phyloP scores from a whole-genome alignment of 2,113 vertebrate genomes.

The Caretta caretta region DNA sequence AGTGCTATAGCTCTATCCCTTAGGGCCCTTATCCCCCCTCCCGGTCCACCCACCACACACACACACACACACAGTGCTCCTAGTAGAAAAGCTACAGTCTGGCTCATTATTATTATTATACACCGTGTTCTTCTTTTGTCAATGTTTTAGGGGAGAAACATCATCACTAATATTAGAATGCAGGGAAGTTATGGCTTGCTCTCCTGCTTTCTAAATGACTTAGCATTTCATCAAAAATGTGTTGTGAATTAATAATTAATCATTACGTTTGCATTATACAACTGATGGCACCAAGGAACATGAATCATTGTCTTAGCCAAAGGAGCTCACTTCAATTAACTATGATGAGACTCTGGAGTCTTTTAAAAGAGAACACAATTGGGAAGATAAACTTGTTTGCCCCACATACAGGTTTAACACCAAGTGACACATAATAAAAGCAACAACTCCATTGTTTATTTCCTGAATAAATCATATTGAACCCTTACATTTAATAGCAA shows the following conservation, averaged over 20 bases:
- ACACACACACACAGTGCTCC: not conserved
- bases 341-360: not conserved
- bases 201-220: not conserved
- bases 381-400: constrained; percentile 45
- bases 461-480: not conserved
- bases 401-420: constrained; percentile 9
- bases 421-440: not conserved
- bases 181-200: not conserved
- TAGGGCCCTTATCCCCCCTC: not conserved
- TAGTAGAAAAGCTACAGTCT: not conserved
- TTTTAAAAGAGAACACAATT: not conserved
- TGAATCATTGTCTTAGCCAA: not conserved
- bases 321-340: not conserved
- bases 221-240: not conserved
- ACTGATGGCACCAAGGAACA: not conserved
- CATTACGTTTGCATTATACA: accelerated
- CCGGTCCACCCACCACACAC: not conserved
- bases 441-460: not conserved
- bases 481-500: not conserved
- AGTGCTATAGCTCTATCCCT: not conserved
- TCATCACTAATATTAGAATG: accelerated
- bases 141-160: not conserved
- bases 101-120: not conserved
- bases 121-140: not conserved
- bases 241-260: not conserved